Evolutionary conservation across 2,888 invertebrate genomes (phyloP).

Genomic region (Drosophila neotestacea): DNA sequence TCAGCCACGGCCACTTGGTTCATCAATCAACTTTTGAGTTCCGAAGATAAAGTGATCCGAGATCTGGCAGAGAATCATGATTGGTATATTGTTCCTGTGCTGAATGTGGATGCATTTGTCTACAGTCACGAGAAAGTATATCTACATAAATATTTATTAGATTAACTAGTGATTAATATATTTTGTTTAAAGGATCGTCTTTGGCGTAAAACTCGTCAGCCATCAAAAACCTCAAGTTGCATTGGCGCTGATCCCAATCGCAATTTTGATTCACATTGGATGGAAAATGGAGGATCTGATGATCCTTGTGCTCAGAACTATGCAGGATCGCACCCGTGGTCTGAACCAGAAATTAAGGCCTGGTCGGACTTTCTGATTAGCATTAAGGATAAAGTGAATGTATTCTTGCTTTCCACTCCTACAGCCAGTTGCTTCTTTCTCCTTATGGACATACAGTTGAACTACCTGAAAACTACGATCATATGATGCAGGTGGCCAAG

Average conservation of each 20-base stretch:
- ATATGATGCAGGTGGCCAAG: constrained; percentile 85
- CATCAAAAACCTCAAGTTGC: constrained; percentile 74
- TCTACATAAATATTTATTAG: background rate
- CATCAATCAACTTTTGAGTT: constrained; percentile 89
- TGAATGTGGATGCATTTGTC: constrained; percentile 90
- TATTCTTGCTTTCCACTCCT: constrained; percentile 88
- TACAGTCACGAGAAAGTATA: constrained; percentile 87
- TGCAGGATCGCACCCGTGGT: constrained; percentile 86
- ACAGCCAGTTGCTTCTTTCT: constrained; percentile 87
- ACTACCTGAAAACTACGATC: constrained; percentile 85
- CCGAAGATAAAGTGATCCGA: constrained; percentile 86
- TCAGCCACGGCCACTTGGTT: constrained; percentile 89
- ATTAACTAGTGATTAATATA: background rate
- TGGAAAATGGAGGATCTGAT: constrained; percentile 85
- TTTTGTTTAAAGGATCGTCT: constrained; percentile 85
- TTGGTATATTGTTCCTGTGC: constrained; percentile 90
- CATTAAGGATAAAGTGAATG: constrained; percentile 84
- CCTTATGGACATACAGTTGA: constrained; percentile 87
- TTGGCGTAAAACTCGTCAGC: constrained; percentile 88
- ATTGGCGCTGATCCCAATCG: constrained; percentile 80
- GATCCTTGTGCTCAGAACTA: constrained; percentile 84
- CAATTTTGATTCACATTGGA: constrained; percentile 80
- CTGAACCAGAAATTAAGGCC: constrained; percentile 86
- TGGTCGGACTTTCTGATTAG: constrained; percentile 85
- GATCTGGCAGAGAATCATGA: constrained; percentile 88